Evolutionary conservation across 2,113 vertebrate genomes (phyloP).

Genomic region (Alaudala cheleensis): DNA sequence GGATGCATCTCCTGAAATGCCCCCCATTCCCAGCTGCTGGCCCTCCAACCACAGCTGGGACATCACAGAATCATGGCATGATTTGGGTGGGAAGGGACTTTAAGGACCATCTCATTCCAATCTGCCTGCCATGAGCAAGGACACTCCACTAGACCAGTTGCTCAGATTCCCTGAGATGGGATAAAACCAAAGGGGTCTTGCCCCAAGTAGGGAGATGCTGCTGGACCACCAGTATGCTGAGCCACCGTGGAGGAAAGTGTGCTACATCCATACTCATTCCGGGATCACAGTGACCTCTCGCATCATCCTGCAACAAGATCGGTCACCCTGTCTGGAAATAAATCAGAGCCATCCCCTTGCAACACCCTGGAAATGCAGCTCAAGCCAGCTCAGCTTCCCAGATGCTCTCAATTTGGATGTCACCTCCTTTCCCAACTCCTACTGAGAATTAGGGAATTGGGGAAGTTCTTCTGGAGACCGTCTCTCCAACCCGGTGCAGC

Average conservation of each 20-base stretch:
- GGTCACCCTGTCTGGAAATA: neutral
- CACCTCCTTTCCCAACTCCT: neutral
- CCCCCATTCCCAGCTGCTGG: neutral
- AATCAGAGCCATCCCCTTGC: neutral
- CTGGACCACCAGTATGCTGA: neutral
- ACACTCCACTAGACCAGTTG: no score
- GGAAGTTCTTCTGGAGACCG: neutral
- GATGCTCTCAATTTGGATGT: slow-evolving; percentile 40
- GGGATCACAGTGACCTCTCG: neutral
- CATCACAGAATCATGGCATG: neutral
- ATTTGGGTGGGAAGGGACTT: neutral
- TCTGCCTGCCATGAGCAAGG: fast-evolving
- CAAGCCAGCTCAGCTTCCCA: neutral
- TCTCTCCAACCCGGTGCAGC: neutral
- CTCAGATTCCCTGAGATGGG: neutral
- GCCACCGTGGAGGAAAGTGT: neutral
- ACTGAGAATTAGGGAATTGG: neutral
- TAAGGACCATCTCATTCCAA: neutral
- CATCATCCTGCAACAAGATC: neutral
- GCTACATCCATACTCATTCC: fast-evolving
- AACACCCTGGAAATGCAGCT: slow-evolving; percentile 13
- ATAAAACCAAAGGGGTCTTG: neutral
- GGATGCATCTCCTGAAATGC: fast-evolving
- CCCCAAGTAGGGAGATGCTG: neutral
- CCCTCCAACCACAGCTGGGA: neutral